Conservation (phyloP, 2,888 invertebrate genomes). For the Criorhina ranunculi region DNA sequence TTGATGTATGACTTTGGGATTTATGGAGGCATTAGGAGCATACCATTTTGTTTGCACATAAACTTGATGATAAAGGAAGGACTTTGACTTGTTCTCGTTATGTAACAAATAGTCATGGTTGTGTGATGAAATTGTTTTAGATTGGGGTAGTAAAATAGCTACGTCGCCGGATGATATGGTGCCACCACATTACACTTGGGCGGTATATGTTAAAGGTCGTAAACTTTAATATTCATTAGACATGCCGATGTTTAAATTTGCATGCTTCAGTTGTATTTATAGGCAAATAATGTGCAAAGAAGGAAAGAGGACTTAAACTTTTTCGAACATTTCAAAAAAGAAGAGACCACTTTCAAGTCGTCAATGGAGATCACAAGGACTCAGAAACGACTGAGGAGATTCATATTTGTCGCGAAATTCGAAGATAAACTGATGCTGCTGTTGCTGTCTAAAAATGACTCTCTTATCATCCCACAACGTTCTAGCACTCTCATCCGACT, state of each 20-base stretch:
- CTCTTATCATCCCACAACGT: no score
- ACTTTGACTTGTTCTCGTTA: neutral
- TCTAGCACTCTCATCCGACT: no score
- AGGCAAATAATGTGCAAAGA: no score
- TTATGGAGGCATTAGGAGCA: conserved; percentile 51
- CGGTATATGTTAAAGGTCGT: neutral
- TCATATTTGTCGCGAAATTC: no score
- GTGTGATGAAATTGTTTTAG: neutral
- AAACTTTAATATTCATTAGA: neutral
- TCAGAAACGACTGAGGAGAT: no score
- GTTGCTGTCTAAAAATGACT: no score
- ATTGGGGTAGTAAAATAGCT: neutral
- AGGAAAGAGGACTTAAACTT: no score
- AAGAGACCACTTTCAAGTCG: no score
- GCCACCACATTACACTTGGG: neutral
- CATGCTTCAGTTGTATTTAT: no score
- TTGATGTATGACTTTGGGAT: conserved; percentile 47
- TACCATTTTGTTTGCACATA: conserved; percentile 38
- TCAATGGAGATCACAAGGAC: no score
- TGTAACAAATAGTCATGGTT: conserved; percentile 4
- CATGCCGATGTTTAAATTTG: neutral
- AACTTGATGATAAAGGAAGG: conserved; percentile 1
- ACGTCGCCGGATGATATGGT: neutral
- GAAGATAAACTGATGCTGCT: no score
- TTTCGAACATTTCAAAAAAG: no score